These are phyloP conservation scores for Pungitius pungitius DNA, from an alignment of 2,113 vertebrate genomes.

Conservation along the genomic window DNA sequence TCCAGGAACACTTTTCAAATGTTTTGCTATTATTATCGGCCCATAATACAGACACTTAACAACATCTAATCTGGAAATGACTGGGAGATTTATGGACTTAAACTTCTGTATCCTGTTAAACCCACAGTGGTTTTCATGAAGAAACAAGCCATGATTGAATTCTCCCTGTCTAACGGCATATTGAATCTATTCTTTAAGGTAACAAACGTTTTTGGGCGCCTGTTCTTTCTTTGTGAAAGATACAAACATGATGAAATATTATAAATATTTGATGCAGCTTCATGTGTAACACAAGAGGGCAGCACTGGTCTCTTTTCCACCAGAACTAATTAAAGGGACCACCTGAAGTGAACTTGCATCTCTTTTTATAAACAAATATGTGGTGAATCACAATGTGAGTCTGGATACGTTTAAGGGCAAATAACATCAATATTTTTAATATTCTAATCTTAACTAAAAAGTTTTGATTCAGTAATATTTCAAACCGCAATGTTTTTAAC, in stretches of 20 bases:
- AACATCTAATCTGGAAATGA: slow-evolving; percentile 19
- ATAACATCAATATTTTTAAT: neutral
- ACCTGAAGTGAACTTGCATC: slow-evolving; percentile 20
- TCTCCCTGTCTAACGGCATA: neutral
- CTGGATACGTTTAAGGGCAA: slow-evolving; percentile 2
- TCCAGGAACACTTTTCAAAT: slow-evolving; percentile 16
- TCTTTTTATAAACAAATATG: slow-evolving; percentile 9
- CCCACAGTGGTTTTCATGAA: neutral
- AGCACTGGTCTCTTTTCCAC: slow-evolving; percentile 68
- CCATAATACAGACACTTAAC: slow-evolving; percentile 16
- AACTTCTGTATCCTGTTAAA: slow-evolving; percentile 3
- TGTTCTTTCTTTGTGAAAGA: slow-evolving; percentile 4
- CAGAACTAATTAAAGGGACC: slow-evolving; percentile 22
- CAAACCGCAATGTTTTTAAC: slow-evolving; percentile 31
- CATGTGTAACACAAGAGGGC: slow-evolving; percentile 70
- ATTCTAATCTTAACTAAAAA: neutral
- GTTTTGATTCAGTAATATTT: slow-evolving; percentile 13
- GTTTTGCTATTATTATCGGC: slow-evolving; percentile 15
- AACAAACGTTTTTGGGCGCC: neutral
- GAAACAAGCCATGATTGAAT: neutral
- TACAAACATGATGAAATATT: neutral
- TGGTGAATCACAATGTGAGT: neutral
- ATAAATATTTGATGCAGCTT: slow-evolving; percentile 32
- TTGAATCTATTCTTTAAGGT: neutral
- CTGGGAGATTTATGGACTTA: slow-evolving; percentile 9